Evolutionary conservation across 1,140 invertebrate genomes (phyloP).

Genomic region (Scaptomyza pallida): DNA sequence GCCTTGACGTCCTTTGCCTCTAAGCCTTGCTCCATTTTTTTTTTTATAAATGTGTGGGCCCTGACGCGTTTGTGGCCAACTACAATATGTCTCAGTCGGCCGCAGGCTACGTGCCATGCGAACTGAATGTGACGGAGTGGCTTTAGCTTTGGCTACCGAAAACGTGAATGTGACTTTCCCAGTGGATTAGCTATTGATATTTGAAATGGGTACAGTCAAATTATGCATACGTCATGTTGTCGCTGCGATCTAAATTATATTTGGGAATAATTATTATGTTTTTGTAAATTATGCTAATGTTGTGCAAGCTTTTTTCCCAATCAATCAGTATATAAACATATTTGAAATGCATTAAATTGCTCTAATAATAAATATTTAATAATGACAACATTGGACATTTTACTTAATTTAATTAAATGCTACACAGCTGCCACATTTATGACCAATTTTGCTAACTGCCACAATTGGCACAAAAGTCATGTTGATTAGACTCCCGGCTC

Average conservation of each 20-base stretch:
- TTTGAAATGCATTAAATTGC: conserved; percentile 56
- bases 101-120: conserved; percentile 34
- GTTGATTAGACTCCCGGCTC: conserved; percentile 31
- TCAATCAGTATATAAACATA: conserved; percentile 21
- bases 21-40: conserved; percentile 62
- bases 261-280: conserved; percentile 1
- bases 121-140: conserved; percentile 1
- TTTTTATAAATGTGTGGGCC: conserved; percentile 23
- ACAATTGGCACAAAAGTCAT: conserved; percentile 5
- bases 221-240: background rate
- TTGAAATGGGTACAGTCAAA: conserved; percentile 11
- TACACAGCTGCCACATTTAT: conserved; percentile 32
- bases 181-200: conserved; percentile 38
- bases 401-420: conserved; percentile 64
- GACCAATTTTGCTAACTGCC: conserved; percentile 9
- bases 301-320: conserved; percentile 2
- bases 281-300: conserved; percentile 54
- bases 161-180: conserved; percentile 4
- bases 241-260: conserved; percentile 27
- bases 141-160: background rate
- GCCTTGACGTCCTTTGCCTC: conserved; percentile 27
- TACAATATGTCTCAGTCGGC: conserved; percentile 72
- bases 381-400: conserved; percentile 30
- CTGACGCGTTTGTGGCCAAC: conserved; percentile 32
- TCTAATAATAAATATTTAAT: conserved; percentile 3